Evolutionary conservation across 2,797 vertebrate species (phyloP).

Genomic region (Platalea minor): DNA sequence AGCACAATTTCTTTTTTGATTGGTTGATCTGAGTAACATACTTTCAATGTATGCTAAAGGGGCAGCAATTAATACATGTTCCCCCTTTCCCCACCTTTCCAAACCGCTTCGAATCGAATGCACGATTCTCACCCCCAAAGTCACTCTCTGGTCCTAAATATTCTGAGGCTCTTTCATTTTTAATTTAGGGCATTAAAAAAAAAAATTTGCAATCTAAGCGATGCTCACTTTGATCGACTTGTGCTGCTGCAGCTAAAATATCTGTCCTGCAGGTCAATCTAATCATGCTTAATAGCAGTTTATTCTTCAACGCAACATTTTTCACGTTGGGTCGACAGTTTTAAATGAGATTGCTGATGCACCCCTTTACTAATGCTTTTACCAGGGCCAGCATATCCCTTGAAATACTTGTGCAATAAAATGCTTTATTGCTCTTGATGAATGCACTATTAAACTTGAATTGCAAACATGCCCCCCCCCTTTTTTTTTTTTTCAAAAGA

Average conservation of each 20-base stretch:
- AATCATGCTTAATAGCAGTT: conserved; percentile 73
- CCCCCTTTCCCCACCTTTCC: conserved; percentile 18
- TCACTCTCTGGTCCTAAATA: conserved; percentile 71
- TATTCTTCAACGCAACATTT: conserved; percentile 67
- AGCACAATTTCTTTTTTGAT: conserved; percentile 82
- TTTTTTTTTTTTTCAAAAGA: neutral
- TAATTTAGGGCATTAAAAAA: conserved; percentile 77
- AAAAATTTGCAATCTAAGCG: conserved; percentile 66
- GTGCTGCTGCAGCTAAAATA: conserved; percentile 64
- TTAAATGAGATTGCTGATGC: conserved; percentile 68
- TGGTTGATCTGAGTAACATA: conserved; percentile 81
- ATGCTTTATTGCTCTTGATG: conserved; percentile 59
- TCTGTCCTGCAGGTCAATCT: conserved; percentile 70
- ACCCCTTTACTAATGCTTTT: conserved; percentile 58
- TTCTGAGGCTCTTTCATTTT: conserved; percentile 68
- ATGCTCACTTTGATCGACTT: conserved; percentile 57
- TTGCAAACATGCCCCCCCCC: neutral
- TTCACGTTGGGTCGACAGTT: conserved; percentile 62
- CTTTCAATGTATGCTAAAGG: conserved; percentile 68
- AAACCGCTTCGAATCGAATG: neutral
- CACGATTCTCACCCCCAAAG: conserved; percentile 19
- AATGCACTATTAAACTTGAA: conserved; percentile 46
- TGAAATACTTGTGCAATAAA: conserved; percentile 57
- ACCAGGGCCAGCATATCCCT: conserved; percentile 39
- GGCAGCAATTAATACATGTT: conserved; percentile 18